Base-by-base conservation (phyloP, 2,888 invertebrate genomes). In the Oscheius sp. region DNA sequence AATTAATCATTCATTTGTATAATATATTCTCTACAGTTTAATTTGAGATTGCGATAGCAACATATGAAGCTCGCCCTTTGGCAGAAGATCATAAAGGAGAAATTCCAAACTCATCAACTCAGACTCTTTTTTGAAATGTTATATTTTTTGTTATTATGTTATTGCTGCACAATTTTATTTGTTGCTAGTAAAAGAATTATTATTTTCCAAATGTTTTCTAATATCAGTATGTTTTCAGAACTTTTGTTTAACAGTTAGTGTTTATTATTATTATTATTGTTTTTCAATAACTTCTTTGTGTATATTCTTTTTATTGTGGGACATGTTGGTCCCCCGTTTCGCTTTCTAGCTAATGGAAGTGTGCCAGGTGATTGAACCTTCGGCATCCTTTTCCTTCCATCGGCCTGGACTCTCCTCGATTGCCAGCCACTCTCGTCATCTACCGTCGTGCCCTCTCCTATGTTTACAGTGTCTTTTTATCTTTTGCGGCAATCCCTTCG, bases 81-180 rank as follows among this genome's bases (percentile, higher is more conserved):
- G 73, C 82, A 24, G 75, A 83, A 63, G 84, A 85, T 67, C 86
- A 86, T 71, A 86, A 85, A 69, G 82, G 81, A 50, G 78, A 72
- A 47, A 74, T 82, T 64, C 80, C 77, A 5, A 80, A 83, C 50
- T 59, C 59, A 6, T 41, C 30, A 17, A 30, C 28, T n/a, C 59
- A 44, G 6, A 59, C 59, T 30, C 59, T 59, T 20, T 59, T 59
- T 30, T 59, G 30, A 59, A 24, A 12, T 3, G 12, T 20, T 17
- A 3, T 20, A 12, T 41, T 41, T 41, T 12, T 41, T 20, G 20
- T 17, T 20, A 41, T 12, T 17, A 17, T 41, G 4, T 3, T 6
- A 41, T 20, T 12, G 36, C 20, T 14, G 5, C 20, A 41, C 20
- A 6, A 6, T 41, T 41, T 41, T 12, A 2, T 12, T 20, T 2